These are phyloP conservation scores for Chaenodraco wilsoni DNA, from an alignment of 2,797 vertebrate genomes.

Conservation along the genomic window DNA sequence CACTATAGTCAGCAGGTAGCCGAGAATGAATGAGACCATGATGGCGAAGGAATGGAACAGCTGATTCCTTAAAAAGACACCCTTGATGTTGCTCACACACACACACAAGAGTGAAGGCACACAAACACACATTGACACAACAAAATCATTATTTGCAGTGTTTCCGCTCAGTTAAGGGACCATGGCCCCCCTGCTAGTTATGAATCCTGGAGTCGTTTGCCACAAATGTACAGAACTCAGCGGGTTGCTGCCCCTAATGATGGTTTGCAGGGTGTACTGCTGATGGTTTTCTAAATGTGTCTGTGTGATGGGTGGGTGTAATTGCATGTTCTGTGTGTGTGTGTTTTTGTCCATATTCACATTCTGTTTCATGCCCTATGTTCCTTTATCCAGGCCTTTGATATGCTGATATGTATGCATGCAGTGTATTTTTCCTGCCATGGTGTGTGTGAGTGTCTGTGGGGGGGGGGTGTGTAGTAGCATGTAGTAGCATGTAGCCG, in stretches of 20 bases:
- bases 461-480: neutral
- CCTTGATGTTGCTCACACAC: neutral
- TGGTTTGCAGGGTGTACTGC: conserved; percentile 19
- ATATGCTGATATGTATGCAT: conserved; percentile 39
- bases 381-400: conserved; percentile 48
- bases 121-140: neutral
- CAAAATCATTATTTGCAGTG: conserved; percentile 33
- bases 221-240: conserved; percentile 30
- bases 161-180: conserved; percentile 35
- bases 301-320: conserved; percentile 22
- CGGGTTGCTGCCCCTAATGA: conserved; percentile 53
- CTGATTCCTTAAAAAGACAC: neutral
- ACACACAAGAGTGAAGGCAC: neutral
- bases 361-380: conserved; percentile 21
- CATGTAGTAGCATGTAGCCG: conserved; percentile 13
- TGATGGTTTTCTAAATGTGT: conserved; percentile 20
- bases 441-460: neutral
- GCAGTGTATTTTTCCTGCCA: neutral
- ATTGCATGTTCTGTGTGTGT: conserved; percentile 32
- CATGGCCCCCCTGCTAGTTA: conserved; percentile 26
- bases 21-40: neutral
- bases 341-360: conserved; percentile 17
- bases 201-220: conserved; percentile 39
- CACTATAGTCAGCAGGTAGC: neutral
- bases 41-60: neutral